These are phyloP conservation scores for Carettochelys insculpta DNA, from an alignment of 2,113 vertebrate genomes.

Conservation along the genomic window DNA sequence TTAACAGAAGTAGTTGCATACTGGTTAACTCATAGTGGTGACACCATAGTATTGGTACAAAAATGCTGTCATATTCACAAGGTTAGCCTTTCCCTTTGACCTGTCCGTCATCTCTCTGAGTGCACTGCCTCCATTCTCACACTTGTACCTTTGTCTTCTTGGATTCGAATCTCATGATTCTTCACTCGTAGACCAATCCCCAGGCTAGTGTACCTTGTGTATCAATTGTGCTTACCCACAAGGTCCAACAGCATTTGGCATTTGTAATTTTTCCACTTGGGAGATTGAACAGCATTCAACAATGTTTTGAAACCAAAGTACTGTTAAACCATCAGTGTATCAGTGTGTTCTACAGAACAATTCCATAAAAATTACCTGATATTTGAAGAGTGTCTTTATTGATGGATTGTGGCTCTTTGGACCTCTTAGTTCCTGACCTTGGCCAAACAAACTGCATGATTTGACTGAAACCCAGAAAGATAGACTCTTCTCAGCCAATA, in stretches of 20 bases:
- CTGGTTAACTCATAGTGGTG: not conserved
- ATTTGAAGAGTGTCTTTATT: not conserved
- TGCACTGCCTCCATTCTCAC: not conserved
- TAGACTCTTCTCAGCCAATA: not conserved
- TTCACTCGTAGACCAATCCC: not conserved
- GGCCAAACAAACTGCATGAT: not conserved
- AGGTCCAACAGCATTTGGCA: not conserved
- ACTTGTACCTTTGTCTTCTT: not conserved
- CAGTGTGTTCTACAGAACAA: not conserved
- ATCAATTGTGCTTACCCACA: not conserved
- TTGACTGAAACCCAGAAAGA: not conserved
- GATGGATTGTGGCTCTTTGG: not conserved
- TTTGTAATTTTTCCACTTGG: not conserved
- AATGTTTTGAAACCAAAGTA: not conserved
- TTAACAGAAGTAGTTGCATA: not conserved
- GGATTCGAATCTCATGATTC: not conserved
- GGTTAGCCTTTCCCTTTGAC: not conserved
- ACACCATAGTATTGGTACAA: not conserved
- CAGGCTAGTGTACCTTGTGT: not conserved
- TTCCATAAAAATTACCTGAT: not conserved
- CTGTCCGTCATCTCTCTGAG: not conserved
- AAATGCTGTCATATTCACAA: not conserved
- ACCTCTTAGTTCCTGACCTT: not conserved
- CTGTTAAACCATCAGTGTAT: not conserved
- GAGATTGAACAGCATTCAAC: not conserved